Evolutionary conservation across 1,140 invertebrate species (phyloP), one percentile per base, ranked within the genome.

Genomic region (Tribolium madens): DNA sequence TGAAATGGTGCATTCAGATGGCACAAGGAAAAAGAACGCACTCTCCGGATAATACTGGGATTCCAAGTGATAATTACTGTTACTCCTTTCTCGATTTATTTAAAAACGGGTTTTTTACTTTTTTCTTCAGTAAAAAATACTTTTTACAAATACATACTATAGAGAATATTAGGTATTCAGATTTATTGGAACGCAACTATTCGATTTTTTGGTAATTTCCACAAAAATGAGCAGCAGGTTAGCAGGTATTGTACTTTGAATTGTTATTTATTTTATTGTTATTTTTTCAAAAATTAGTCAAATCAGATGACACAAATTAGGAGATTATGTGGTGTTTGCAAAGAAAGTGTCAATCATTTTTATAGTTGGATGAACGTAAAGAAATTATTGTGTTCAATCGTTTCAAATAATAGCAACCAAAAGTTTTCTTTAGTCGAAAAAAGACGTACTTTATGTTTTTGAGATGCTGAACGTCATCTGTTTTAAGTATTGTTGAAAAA

Each of bases 1-100:
- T 64, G 21, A 42, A 31, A 64, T 33, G 57, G 10, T 33, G 57
- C 18, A 33, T 33, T 64, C 14, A 57, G 18, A 57, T 57, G 17
- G 52, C 52, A 42, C n/a, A 0, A n/a, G 36, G 17, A 57, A 57
- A 57, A 57, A 52, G 14, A 15, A 52, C 26, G 6, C 26, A 31
- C 26, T 31, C 26, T n/a, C n/a, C n/a, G n/a, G n/a, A n/a, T n/a
- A n/a, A 26, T 26, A 26, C 21, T 26, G 21, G 21, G 21, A 26
- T 5, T 42, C 36, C 33, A 36, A 36, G 1, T 36, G 33, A 36
- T 21, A 21, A 21, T n/a, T n/a, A n/a, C 18, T 21, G 18, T 21
- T 21, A 21, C 18, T 21, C 18, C 18, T 21, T 21, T 36, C 33
- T 1, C 33, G 26, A 31, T 31, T 31, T n/a, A n/a, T n/a, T n/a